phyloP scores from a whole-genome alignment of 2,113 vertebrate species.

The Phalacrocorax brasilianus region DNA sequence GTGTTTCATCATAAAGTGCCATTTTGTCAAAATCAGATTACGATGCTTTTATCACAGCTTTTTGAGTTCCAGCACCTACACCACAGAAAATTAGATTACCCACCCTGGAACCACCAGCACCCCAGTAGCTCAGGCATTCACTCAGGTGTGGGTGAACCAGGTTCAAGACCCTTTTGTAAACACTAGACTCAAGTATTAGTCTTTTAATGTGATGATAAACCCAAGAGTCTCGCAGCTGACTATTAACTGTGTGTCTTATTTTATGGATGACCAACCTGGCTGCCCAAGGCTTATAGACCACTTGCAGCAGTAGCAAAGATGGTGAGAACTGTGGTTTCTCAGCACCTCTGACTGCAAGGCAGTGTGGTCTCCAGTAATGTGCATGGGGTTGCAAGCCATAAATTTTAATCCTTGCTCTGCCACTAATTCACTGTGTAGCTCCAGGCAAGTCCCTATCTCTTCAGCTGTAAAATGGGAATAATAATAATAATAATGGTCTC shows the following conservation, averaged over 20 bases:
- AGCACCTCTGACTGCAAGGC: slow-evolving; percentile 7
- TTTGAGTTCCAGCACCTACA: not conserved
- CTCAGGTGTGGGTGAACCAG: not conserved
- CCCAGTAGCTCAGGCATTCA: not conserved
- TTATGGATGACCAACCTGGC: not conserved
- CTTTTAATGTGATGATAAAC: not conserved
- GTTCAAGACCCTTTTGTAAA: not conserved
- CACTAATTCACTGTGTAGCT: slow-evolving; percentile 41
- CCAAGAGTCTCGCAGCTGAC: not conserved
- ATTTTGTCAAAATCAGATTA: not conserved
- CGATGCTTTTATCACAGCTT: not conserved
- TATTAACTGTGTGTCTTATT: not conserved
- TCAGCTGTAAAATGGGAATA: slow-evolving; percentile 58
- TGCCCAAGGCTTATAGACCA: not conserved
- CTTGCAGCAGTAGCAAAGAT: not conserved
- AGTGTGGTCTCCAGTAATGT: not conserved
- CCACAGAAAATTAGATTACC: not conserved
- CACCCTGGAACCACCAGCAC: not conserved
- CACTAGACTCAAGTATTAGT: not conserved
- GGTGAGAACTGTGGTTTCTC: not conserved
- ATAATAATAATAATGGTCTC: slow-evolving; percentile 53
- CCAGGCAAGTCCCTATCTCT: slow-evolving; percentile 37
- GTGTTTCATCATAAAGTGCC: not conserved
- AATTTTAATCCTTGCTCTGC: slow-evolving; percentile 43
- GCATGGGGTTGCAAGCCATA: not conserved